phyloP scores from a whole-genome alignment of 2,113 vertebrate genomes.

The Taurulus bubalis region DNA sequence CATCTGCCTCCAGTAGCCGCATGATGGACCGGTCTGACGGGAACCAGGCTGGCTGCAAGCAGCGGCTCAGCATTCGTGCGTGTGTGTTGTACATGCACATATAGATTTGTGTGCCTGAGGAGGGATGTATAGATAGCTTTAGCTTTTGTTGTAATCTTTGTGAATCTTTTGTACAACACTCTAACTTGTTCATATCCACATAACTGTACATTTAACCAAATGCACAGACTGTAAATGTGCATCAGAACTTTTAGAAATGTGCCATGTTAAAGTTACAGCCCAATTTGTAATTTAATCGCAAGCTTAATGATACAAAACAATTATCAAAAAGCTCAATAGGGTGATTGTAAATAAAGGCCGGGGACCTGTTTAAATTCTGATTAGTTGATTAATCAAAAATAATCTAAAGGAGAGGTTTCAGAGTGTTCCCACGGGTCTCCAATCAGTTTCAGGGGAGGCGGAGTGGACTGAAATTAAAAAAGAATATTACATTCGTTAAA shows the following conservation, averaged over 20 bases:
- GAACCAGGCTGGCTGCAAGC: constrained; percentile 29
- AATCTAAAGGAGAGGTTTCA: not conserved
- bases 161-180: not conserved
- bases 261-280: not conserved
- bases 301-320: not conserved
- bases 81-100: constrained; percentile 11
- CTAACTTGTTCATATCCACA: not conserved
- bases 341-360: not conserved
- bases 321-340: not conserved
- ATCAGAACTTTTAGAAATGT: not conserved
- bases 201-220: not conserved
- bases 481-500: not conserved
- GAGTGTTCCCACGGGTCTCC: not conserved
- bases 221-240: not conserved
- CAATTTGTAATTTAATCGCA: not conserved
- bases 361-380: not conserved
- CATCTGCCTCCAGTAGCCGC: constrained; percentile 23
- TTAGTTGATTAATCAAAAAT: not conserved
- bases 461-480: no score
- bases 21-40: constrained; percentile 46
- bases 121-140: not conserved
- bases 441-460: not conserved
- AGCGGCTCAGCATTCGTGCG: constrained; percentile 11
- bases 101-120: not conserved
- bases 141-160: not conserved